Evolutionary conservation across 1,140 invertebrate species (phyloP).

Genomic region (Monochamus saltuarius): DNA sequence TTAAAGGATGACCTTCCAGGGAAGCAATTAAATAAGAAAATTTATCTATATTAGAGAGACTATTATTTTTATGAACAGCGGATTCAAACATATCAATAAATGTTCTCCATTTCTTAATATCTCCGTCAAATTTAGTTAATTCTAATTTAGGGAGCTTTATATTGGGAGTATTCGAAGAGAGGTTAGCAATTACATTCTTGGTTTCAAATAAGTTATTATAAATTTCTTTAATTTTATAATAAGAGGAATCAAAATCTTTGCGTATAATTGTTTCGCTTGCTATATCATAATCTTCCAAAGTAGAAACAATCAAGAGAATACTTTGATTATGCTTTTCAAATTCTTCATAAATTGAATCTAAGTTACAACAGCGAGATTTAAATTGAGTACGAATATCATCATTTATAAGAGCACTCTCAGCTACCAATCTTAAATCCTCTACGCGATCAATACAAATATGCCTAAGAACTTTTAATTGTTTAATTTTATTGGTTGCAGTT

Average conservation of each 20-base stretch:
- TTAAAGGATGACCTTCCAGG: conserved; percentile 8
- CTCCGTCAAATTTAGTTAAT: conserved; percentile 24
- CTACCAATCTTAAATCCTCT: too few relatives aligned
- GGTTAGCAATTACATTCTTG: neutral
- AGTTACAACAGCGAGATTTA: too few relatives aligned
- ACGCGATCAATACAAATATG: too few relatives aligned
- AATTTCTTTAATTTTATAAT: conserved; percentile 1
- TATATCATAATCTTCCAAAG: neutral
- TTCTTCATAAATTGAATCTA: neutral
- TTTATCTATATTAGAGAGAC: conserved; percentile 10
- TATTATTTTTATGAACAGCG: conserved; percentile 14
- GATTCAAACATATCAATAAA: conserved; percentile 25
- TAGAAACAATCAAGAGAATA: neutral
- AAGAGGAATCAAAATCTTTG: neutral
- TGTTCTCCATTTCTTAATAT: conserved; percentile 16
- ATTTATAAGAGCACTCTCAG: too few relatives aligned
- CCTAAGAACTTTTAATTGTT: too few relatives aligned
- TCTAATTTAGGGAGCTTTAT: conserved; percentile 22
- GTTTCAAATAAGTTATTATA: neutral
- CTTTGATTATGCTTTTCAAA: neutral
- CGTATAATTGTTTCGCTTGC: neutral
- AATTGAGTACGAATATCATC: too few relatives aligned
- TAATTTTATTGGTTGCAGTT: too few relatives aligned
- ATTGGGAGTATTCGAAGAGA: conserved; percentile 1
- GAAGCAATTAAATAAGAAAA: conserved; percentile 18